Percentiles rank a stretch among this genome's conserved stretches.
Conservation (phyloP, 2,113 vertebrate genomes). For the Ivindomyrus marchei region DNA sequence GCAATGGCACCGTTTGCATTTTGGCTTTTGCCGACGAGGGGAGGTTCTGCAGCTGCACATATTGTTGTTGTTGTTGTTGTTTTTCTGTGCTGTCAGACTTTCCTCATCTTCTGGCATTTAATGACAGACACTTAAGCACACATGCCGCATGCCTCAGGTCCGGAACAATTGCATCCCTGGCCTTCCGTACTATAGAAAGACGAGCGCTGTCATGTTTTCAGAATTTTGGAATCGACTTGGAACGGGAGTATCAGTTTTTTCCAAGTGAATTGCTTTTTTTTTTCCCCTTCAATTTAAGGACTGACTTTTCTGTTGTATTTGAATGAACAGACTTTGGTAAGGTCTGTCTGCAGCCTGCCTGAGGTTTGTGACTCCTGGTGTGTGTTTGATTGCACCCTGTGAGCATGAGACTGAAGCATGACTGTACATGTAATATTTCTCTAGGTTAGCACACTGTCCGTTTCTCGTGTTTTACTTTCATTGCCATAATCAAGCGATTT, state of each 20-base stretch:
- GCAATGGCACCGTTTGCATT: too few species aligned
- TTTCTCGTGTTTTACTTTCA: background rate
- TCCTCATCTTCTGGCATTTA: too few species aligned
- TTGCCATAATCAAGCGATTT: background rate
- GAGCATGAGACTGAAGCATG: background rate
- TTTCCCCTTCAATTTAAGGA: background rate
- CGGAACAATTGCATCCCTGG: too few species aligned
- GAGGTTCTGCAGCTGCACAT: too few species aligned
- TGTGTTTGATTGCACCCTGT: background rate
- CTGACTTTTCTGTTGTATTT: background rate
- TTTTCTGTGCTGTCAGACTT: too few species aligned
- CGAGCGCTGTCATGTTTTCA: too few species aligned
- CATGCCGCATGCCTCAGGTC: too few species aligned
- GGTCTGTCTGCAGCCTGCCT: background rate
- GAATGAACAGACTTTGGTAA: background rate
- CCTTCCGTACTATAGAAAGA: too few species aligned
- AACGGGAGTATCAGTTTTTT: background rate
- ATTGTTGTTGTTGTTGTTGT: too few species aligned
- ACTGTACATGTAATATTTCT: background rate
- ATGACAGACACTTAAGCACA: too few species aligned
- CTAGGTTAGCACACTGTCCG: background rate
- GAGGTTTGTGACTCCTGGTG: background rate
- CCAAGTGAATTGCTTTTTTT: background rate
- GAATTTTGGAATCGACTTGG: too few species aligned
- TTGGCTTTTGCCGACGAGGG: too few species aligned